Evolutionary conservation across 2,888 invertebrate species (phyloP).

Genomic region (Tipula vernalis): DNA sequence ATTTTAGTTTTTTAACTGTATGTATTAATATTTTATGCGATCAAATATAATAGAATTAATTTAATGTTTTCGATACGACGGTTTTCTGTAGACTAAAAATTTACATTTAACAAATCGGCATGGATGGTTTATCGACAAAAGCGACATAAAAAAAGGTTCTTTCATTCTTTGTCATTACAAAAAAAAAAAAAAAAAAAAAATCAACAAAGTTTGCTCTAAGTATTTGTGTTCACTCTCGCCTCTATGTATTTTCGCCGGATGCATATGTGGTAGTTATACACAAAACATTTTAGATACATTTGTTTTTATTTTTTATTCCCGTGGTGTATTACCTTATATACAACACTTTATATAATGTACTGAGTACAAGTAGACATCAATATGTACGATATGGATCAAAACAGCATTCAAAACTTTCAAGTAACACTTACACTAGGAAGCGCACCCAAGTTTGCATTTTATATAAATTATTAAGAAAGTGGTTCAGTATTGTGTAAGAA

Average conservation of each 20-base stretch:
- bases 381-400: too few species aligned
- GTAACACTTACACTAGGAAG: too few species aligned
- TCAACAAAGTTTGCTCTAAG: neutral
- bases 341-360: too few species aligned
- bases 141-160: neutral
- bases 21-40: neutral
- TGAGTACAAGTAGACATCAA: too few species aligned
- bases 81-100: conserved; percentile 13
- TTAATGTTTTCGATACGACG: conserved; percentile 12
- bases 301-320: neutral
- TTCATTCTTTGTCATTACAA: neutral
- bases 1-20: neutral
- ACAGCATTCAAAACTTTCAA: too few species aligned
- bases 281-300: neutral
- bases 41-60: neutral
- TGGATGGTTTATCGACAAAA: neutral
- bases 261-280: neutral
- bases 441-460: too few species aligned
- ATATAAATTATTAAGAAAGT: too few species aligned
- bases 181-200: neutral
- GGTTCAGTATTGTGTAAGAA: too few species aligned
- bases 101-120: neutral
- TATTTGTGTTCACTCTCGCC: neutral
- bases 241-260: neutral
- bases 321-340: too few species aligned